Conservation (phyloP, 2,797 vertebrate species). For the Trachurus trachurus region DNA sequence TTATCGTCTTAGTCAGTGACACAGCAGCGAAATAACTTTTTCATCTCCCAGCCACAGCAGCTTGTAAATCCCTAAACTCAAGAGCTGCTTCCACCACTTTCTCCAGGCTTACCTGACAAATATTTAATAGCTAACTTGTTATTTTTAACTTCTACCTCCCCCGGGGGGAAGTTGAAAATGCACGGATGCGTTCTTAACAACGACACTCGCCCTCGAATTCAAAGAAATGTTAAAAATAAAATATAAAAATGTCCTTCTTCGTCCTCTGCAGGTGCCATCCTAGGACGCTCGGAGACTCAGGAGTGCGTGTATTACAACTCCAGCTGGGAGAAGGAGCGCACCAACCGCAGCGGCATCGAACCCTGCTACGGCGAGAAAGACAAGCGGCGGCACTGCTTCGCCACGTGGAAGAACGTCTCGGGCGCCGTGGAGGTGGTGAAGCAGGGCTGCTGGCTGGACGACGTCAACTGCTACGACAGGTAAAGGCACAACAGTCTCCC, state of each 20-base stretch:
- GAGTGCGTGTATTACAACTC: conserved; percentile 96
- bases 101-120: background rate
- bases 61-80: conserved; percentile 36
- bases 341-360: conserved; percentile 95
- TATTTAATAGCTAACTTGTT: background rate
- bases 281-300: conserved; percentile 96
- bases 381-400: conserved; percentile 97
- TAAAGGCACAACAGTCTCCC: background rate
- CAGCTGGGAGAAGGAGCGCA: conserved; percentile 97
- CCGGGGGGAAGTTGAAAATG: background rate
- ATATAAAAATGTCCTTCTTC: background rate
- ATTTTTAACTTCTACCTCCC: background rate
- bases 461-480: conserved; percentile 99
- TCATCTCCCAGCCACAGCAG: background rate
- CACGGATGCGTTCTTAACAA: background rate
- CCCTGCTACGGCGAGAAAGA: conserved; percentile 94
- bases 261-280: conserved; percentile 91
- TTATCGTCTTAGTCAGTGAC: conserved; percentile 31
- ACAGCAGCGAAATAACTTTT: conserved; percentile 25
- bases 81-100: background rate
- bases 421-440: conserved; percentile 95
- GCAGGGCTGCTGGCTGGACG: conserved; percentile 98
- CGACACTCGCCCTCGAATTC: background rate
- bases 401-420: conserved; percentile 97
- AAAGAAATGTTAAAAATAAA: background rate